Conservation (phyloP, 2,113 vertebrate species). For the Callipepla squamata region DNA sequence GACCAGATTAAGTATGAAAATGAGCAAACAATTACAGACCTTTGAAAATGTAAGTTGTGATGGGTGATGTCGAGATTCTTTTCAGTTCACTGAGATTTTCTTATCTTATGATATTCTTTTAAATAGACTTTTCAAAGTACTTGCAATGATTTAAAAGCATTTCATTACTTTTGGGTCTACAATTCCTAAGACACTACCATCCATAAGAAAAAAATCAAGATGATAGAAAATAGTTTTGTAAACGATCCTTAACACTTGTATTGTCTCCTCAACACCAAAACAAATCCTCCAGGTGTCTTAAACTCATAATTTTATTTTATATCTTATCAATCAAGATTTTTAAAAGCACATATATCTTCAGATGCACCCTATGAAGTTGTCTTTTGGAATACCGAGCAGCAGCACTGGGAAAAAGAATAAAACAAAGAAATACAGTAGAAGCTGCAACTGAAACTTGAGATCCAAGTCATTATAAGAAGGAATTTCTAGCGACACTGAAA, state of each 20-base stretch:
- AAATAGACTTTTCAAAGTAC: background rate
- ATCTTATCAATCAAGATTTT: background rate
- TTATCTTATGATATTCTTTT: background rate
- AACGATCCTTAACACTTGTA: rapidly evolving
- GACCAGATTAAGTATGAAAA: background rate
- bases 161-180: background rate
- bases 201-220: background rate
- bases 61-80: no score
- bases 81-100: background rate
- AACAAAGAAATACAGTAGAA: background rate
- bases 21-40: background rate
- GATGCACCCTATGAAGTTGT: background rate
- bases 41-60: background rate
- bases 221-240: background rate
- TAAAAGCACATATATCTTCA: background rate
- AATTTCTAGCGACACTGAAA: background rate
- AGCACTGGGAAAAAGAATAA: background rate
- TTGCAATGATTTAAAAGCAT: background rate
- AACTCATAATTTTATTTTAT: background rate
- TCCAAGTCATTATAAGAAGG: background rate
- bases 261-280: background rate
- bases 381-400: background rate
- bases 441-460: background rate
- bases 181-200: background rate
- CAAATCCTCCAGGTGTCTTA: background rate